A percentile compares a stretch with the other conserved stretches of the same genome.
phyloP scores from a whole-genome alignment of 2,113 vertebrate species.

The Amia ocellicauda region DNA sequence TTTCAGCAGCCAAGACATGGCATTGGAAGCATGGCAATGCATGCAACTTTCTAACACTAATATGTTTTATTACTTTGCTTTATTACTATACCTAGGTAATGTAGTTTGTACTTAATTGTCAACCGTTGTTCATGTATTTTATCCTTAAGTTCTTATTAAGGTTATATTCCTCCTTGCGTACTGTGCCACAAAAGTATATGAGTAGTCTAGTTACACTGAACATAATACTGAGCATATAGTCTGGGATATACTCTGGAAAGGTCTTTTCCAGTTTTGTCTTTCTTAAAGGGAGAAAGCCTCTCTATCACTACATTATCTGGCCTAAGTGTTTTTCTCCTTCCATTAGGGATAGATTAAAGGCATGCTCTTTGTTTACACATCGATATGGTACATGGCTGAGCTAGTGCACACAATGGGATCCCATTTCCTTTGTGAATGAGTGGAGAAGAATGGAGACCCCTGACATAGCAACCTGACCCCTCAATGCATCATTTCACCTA shows the following conservation, averaged over 20 bases:
- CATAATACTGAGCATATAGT: not conserved
- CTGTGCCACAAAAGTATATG: too few relatives aligned
- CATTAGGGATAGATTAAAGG: conserved; percentile 61
- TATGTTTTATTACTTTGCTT: too few relatives aligned
- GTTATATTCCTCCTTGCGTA: too few relatives aligned
- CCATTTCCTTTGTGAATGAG: conserved; percentile 58
- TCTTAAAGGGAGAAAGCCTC: not conserved
- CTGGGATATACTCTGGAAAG: not conserved
- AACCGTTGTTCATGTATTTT: too few relatives aligned
- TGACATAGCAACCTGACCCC: conserved; percentile 65
- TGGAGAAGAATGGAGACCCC: conserved; percentile 69
- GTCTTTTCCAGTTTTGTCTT: not conserved
- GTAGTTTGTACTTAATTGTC: too few relatives aligned
- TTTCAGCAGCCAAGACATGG: too few relatives aligned
- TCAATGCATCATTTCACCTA: conserved; percentile 62
- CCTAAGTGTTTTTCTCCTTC: conserved; percentile 14
- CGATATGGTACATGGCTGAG: conserved; percentile 61
- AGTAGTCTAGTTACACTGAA: not conserved
- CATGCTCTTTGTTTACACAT: conserved; percentile 57
- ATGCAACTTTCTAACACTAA: too few relatives aligned
- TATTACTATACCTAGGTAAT: too few relatives aligned
- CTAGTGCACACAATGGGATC: conserved; percentile 58
- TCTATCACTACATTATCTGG: conserved; percentile 9
- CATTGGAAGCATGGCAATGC: too few relatives aligned
- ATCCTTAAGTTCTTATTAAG: too few relatives aligned